Evolutionary conservation across 2,797 vertebrate species (phyloP).

Genomic region (Arnoldichthys spilopterus): DNA sequence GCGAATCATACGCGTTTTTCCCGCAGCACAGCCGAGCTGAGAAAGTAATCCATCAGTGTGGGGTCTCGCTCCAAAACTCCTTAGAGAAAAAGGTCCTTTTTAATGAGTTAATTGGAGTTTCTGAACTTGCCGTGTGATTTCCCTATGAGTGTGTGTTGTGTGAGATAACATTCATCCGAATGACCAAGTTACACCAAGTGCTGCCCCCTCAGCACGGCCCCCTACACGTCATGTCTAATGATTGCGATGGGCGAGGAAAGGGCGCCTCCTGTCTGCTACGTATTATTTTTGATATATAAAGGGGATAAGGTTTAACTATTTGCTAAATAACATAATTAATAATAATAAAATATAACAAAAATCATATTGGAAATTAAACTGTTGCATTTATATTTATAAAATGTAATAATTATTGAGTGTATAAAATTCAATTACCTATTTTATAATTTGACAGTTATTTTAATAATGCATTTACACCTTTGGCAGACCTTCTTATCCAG

Average conservation of each 20-base stretch:
- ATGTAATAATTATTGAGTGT: too few relatives aligned
- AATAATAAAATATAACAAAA: too few relatives aligned
- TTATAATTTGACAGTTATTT: too few relatives aligned
- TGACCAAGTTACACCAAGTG: conserved; percentile 70
- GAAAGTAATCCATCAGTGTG: conserved; percentile 48
- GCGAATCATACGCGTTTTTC: conserved; percentile 57
- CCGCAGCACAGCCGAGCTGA: conserved; percentile 29
- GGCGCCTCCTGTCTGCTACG: conserved; percentile 56
- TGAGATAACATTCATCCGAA: conserved; percentile 71
- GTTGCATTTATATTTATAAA: too few relatives aligned
- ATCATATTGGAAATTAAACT: too few relatives aligned
- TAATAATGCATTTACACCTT: too few relatives aligned
- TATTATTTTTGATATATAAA: too few relatives aligned
- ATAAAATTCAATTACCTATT: too few relatives aligned
- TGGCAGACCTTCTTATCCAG: too few relatives aligned
- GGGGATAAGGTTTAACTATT: too few relatives aligned
- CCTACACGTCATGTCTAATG: conserved; percentile 71
- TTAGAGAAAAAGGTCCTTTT: conserved; percentile 24
- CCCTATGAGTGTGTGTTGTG: conserved; percentile 53
- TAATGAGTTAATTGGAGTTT: conserved; percentile 37
- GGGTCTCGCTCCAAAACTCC: conserved; percentile 35
- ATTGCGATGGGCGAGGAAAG: conserved; percentile 18
- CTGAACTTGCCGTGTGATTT: conserved; percentile 11
- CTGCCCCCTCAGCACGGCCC: conserved; percentile 70
- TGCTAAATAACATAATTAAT: too few relatives aligned